phyloP scores from a whole-genome alignment of 2,113 vertebrate species.

The Hypanus sabinus region DNA sequence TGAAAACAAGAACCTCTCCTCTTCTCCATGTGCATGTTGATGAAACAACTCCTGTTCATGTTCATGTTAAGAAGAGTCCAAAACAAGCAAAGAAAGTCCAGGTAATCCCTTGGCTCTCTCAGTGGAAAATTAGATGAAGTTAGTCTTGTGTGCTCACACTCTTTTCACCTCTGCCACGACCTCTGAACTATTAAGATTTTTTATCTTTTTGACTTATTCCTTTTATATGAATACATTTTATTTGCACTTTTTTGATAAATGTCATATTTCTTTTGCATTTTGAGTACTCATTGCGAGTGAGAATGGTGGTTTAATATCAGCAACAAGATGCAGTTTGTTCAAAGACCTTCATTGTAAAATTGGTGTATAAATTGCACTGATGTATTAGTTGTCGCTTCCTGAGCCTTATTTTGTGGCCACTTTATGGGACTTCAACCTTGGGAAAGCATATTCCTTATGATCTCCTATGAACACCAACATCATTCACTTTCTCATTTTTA shows the following conservation, averaged over 20 bases:
- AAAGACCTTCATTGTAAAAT: background rate
- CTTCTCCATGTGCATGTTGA: conserved; percentile 84
- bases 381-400: no score
- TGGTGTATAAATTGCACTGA: no score
- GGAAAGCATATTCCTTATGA: no score
- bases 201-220: no score
- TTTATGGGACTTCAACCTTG: no score
- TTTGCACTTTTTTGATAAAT: background rate
- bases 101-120: conserved; percentile 49
- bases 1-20: conserved; percentile 75
- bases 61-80: conserved; percentile 78
- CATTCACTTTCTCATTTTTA: no score
- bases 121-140: background rate
- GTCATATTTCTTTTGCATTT: background rate
- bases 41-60: conserved; percentile 78
- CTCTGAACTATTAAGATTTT: conserved; percentile 20
- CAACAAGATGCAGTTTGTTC: background rate
- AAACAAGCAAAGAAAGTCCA: conserved; percentile 55
- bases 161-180: background rate
- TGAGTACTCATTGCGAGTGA: background rate
- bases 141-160: background rate
- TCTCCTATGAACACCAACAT: no score
- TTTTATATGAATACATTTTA: background rate
- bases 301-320: background rate
- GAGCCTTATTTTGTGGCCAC: no score